These are phyloP conservation scores for Amaurobius ferox DNA, from an alignment of 2,888 invertebrate species.

Conservation along the genomic window DNA sequence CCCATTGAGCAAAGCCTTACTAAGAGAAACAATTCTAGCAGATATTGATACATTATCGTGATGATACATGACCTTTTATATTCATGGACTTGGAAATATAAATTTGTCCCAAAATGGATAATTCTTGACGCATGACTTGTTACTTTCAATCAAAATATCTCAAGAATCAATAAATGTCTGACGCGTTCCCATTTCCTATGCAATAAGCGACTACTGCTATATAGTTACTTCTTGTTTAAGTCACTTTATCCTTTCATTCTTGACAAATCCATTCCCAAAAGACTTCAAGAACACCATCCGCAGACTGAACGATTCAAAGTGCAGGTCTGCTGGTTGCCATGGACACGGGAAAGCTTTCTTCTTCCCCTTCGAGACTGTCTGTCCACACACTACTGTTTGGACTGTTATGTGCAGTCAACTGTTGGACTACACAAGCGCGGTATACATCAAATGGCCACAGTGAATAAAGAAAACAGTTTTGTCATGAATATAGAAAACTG, in stretches of 20 bases:
- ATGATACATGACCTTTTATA: no score
- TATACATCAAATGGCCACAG: neutral
- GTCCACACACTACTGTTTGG: constrained; percentile 10
- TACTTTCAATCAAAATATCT: neutral
- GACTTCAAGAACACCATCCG: constrained; percentile 1
- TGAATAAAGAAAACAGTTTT: neutral
- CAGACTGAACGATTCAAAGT: constrained; percentile 8
- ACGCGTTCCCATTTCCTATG: neutral
- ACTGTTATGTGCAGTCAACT: constrained; percentile 12
- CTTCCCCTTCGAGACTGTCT: neutral
- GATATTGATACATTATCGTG: no score
- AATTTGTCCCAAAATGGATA: no score
- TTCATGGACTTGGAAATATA: no score
- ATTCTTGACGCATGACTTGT: no score
- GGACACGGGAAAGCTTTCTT: neutral
- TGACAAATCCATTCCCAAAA: constrained; percentile 14
- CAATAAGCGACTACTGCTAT: constrained; percentile 2
- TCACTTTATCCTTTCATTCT: constrained; percentile 12
- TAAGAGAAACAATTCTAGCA: no score
- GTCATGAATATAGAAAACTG: no score
- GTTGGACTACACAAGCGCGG: constrained; percentile 4
- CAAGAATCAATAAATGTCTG: neutral
- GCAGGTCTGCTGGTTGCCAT: constrained; percentile 2
- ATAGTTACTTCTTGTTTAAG: constrained; percentile 7
- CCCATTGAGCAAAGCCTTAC: no score